Percentiles rank a stretch among this genome's conserved stretches.
Conservation (phyloP, 2,113 vertebrate species). For the Baryphthengus martii region DNA sequence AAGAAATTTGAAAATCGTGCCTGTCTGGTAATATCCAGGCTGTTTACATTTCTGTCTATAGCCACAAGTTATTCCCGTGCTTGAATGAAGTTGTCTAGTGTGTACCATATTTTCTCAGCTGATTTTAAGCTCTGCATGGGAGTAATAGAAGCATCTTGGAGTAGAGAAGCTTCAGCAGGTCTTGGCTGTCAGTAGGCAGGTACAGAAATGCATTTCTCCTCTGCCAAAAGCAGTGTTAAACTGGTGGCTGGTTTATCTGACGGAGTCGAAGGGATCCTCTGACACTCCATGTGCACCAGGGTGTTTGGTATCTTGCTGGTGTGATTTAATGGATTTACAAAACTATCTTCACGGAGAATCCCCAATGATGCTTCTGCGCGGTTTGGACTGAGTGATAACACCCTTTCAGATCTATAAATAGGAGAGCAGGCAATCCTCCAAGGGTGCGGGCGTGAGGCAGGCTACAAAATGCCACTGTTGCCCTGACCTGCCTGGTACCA, state of each 20-base stretch:
- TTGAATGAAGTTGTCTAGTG: background rate
- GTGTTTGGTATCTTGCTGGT: background rate
- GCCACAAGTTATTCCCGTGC: background rate
- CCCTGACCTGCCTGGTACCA: background rate
- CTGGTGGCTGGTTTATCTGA: background rate
- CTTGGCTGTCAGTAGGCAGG: background rate
- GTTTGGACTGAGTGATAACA: background rate
- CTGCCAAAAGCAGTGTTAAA: slow-evolving; percentile 14
- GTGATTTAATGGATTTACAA: background rate
- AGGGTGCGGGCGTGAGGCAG: background rate
- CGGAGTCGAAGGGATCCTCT: background rate
- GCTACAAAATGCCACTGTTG: background rate
- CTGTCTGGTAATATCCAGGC: background rate
- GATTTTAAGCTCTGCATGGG: background rate
- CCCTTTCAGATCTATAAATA: background rate
- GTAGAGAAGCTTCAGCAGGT: slow-evolving; percentile 16
- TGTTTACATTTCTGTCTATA: background rate
- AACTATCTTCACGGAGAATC: background rate
- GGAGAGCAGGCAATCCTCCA: background rate
- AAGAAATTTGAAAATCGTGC: background rate
- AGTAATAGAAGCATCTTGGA: background rate
- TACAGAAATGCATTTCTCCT: background rate
- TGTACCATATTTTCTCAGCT: background rate
- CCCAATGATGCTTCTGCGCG: background rate
- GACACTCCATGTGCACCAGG: background rate